Percentiles rank a stretch among this genome's conserved stretches.
Evolutionary conservation across 2,888 invertebrate species (phyloP).

Genomic region (Lordiphosa andalusiaca): DNA sequence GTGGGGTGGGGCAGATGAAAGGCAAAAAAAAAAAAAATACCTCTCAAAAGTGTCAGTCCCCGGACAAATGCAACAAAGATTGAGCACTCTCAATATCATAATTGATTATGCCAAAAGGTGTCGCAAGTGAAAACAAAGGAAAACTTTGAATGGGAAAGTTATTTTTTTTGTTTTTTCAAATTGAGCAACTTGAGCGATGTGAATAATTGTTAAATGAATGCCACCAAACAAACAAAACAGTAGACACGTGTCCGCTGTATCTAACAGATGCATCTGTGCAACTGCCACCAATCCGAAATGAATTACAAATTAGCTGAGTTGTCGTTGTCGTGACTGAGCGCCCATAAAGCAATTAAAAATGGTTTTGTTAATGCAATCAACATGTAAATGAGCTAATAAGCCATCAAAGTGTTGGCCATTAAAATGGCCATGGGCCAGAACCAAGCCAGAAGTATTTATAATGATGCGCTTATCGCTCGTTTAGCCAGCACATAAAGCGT

Average conservation of each 20-base stretch:
- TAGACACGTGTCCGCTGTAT: conserved; percentile 17
- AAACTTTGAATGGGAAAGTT: conserved; percentile 46
- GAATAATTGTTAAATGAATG: conserved; percentile 18
- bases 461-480: conserved; percentile 47
- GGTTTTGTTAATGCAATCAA: conserved; percentile 45
- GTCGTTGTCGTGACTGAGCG: conserved; percentile 34
- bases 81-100: conserved; percentile 40
- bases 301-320: conserved; percentile 46
- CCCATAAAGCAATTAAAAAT: conserved; percentile 31
- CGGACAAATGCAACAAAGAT: conserved; percentile 35
- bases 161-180: conserved; percentile 15
- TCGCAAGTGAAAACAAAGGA: conserved; percentile 53
- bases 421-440: conserved; percentile 19
- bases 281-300: conserved; percentile 30
- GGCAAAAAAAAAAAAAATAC: too few species aligned
- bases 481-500: conserved; percentile 25
- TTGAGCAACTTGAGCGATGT: conserved; percentile 36
- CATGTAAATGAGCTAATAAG: conserved; percentile 62
- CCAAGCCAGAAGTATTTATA: conserved; percentile 25
- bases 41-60: conserved; percentile 4
- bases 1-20: neutral
- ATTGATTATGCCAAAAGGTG: conserved; percentile 47
- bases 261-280: conserved; percentile 15
- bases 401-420: conserved; percentile 5
- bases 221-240: too few species aligned